Evolutionary conservation across 2,888 invertebrate genomes (phyloP).

Genomic region (Eupithecia insigniata): DNA sequence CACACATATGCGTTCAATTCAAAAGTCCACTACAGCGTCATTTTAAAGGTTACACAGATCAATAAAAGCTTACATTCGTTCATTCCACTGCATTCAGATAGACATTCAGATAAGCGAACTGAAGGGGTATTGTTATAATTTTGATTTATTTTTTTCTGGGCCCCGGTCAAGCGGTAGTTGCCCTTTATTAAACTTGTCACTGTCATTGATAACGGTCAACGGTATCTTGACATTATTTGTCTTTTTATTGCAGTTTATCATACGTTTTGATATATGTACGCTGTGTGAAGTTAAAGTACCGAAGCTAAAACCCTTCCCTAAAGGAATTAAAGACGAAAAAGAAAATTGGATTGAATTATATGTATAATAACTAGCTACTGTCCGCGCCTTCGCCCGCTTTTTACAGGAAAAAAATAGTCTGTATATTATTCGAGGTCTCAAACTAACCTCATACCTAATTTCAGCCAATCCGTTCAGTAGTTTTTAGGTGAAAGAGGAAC

Average conservation of each 20-base stretch:
- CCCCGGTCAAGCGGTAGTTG: slow-evolving; percentile 66
- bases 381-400: no score
- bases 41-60: slow-evolving; percentile 56
- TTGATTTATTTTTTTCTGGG: slow-evolving; percentile 59
- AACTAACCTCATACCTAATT: no score
- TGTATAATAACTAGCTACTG: no score
- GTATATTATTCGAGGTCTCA: no score
- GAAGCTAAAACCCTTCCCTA: background rate
- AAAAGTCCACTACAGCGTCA: slow-evolving; percentile 30
- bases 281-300: background rate
- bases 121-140: slow-evolving; percentile 74
- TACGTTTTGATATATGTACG: slow-evolving; percentile 35
- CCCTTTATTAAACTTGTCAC: slow-evolving; percentile 81
- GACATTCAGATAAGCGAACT: slow-evolving; percentile 66
- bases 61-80: slow-evolving; percentile 63
- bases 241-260: slow-evolving; percentile 47
- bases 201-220: slow-evolving; percentile 74
- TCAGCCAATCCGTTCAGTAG: no score
- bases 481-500: no score
- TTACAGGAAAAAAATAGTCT: no score
- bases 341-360: background rate
- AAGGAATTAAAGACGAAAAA: background rate
- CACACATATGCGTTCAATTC: slow-evolving; percentile 17
- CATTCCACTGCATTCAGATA: slow-evolving; percentile 73
- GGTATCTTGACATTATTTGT: slow-evolving; percentile 69